These are phyloP conservation scores for Drosophila burlai DNA, from an alignment of 1,140 invertebrate genomes.

Conservation along the genomic window DNA sequence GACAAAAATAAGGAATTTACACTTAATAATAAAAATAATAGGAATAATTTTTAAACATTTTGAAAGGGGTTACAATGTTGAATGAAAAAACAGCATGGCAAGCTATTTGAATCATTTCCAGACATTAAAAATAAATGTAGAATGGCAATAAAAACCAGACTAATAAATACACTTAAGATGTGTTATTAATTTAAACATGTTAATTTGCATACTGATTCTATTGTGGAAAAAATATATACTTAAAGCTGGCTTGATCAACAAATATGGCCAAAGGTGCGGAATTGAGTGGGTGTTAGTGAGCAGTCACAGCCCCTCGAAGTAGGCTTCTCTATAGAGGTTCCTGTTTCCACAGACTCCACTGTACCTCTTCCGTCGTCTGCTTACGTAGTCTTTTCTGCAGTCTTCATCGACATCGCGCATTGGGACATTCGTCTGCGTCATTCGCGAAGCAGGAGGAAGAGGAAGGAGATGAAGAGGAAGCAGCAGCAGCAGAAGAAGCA, in stretches of 20 bases:
- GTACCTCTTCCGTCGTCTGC: constrained; percentile 9
- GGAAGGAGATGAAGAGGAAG: not conserved
- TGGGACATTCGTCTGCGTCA: constrained; percentile 73
- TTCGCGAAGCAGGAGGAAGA: constrained; percentile 37
- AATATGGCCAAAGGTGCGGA: too few species aligned
- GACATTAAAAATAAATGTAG: not conserved
- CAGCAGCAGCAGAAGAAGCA: not conserved
- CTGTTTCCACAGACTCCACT: not conserved
- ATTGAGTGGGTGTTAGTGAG: not conserved
- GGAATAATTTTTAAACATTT: too few species aligned
- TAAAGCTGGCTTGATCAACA: not conserved
- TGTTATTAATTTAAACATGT: not conserved
- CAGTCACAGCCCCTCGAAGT: not conserved
- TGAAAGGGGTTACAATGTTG: too few species aligned
- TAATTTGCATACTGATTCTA: not conserved
- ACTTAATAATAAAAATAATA: too few species aligned
- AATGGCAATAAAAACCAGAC: not conserved
- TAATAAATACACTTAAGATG: not conserved
- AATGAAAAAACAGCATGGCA: too few species aligned
- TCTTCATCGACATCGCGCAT: constrained; percentile 34
- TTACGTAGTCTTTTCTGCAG: constrained; percentile 30
- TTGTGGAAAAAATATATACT: not conserved
- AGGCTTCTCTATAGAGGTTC: not conserved
- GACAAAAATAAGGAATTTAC: too few species aligned
- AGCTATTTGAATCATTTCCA: not conserved